Conservation (phyloP, 2,113 vertebrate species). For the Labrus mixtus region DNA sequence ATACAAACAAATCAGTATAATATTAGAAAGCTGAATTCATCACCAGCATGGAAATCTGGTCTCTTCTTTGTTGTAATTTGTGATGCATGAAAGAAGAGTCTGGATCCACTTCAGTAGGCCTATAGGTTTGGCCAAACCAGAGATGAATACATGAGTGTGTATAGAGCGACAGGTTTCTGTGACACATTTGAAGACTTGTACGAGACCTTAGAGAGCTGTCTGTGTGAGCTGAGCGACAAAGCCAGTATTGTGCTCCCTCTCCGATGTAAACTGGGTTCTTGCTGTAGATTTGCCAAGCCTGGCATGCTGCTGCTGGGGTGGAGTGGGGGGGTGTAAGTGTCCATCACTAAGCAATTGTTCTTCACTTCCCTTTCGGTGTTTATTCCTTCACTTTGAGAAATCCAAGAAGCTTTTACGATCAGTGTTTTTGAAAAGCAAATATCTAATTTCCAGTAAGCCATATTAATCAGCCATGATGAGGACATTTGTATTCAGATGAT, state of each 20-base stretch:
- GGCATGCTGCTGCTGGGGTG: conserved; percentile 49
- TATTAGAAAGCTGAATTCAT: no score
- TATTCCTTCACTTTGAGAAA: conserved; percentile 28
- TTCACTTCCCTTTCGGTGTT: conserved; percentile 48
- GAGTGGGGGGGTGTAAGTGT: conserved; percentile 55
- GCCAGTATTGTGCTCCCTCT: conserved; percentile 64
- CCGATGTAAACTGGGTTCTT: conserved; percentile 60
- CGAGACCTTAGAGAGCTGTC: conserved; percentile 47
- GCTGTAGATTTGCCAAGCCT: conserved; percentile 64
- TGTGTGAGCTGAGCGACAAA: conserved; percentile 66
- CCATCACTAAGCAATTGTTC: conserved; percentile 65
- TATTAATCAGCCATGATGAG: neutral
- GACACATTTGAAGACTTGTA: conserved; percentile 40
- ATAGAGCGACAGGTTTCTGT: conserved; percentile 13
- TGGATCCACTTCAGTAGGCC: neutral
- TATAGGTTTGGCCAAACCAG: neutral
- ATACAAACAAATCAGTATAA: neutral
- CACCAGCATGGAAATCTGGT: neutral
- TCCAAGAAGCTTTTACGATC: conserved; percentile 16
- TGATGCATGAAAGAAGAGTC: neutral
- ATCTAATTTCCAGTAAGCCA: neutral
- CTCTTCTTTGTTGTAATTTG: neutral
- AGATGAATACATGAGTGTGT: neutral
- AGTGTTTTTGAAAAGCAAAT: neutral
- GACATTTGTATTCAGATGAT: neutral